Base-by-base conservation (phyloP, 2,797 vertebrate species). In the Dendrocincla tyrannina region DNA sequence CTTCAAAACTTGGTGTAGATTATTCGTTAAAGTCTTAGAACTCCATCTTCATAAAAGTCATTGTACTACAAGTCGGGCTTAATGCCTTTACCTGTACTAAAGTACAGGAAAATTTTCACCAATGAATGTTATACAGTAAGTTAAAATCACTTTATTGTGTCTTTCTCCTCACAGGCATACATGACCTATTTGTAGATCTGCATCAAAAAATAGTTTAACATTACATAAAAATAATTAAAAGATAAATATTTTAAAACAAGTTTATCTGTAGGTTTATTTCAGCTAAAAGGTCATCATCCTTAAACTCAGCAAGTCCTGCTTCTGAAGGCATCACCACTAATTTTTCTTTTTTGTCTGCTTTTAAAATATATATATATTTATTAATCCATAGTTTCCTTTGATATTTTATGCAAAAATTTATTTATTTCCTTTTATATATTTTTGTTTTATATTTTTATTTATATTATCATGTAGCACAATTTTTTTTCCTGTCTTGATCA, bases 251-350 rank as follows among this genome's bases (percentile, higher is more conserved):
- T 78, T 70, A 8, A 27, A 27, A 12, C 30, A 75, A 19, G 4
- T 59, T 39, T 85, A 3, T 46, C 11, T 18, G 2, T 18, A 35
- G 1, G 1, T 62, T 56, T 85, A 55, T 49, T 79, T 83, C 46
- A 12, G 4, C 13, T 76, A 20, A 14, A 39, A 52, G 0, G 9
- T 73, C 56, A 33, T 58, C 5, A 55, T 41, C 6, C 11, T 3
- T 41, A 37, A 53, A 30, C 37, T 53, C 32, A 66, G 5, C 2
- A 80, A 80, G 5, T 4, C 12, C 74, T 73, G 17, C 4, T 85
- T 75, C 19, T 53, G 16, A 91, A 88, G 32, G 28, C 2, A 58
- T 35, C 0, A 0, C 1, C 24, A 33, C 3, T 27, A n/a, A 1
- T 20, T 62, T 76, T 95, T 52, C 19, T 25, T 55, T 17, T 68